Conservation (phyloP, 1,140 invertebrate species). For the Temnothorax longispinosus region DNA sequence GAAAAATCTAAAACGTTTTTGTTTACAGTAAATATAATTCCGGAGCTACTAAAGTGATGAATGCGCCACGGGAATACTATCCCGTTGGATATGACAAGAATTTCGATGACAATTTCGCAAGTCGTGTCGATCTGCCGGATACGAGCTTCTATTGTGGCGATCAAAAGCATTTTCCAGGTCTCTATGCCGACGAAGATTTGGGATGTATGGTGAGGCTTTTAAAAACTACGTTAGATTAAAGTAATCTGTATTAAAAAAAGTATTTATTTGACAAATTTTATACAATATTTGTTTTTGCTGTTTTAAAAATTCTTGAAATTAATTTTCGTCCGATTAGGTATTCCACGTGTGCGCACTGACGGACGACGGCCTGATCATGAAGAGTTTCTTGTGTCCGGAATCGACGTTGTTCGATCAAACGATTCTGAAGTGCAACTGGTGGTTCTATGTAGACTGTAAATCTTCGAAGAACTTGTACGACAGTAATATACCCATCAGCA, state of each 20-base stretch:
- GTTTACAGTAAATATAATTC: slow-evolving; percentile 77
- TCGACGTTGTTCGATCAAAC: slow-evolving; percentile 95
- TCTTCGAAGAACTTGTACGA: slow-evolving; percentile 92
- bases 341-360: slow-evolving; percentile 96
- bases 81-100: slow-evolving; percentile 95
- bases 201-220: slow-evolving; percentile 92
- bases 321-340: slow-evolving; percentile 87
- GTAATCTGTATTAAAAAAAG: background rate
- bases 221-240: background rate
- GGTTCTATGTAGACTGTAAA: slow-evolving; percentile 96
- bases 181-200: slow-evolving; percentile 96
- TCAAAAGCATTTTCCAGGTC: slow-evolving; percentile 95
- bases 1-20: slow-evolving; percentile 23
- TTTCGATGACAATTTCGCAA: slow-evolving; percentile 94
- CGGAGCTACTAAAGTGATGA: slow-evolving; percentile 91
- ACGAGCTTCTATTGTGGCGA: slow-evolving; percentile 95
- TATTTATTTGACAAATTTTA: background rate
- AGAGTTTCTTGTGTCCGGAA: slow-evolving; percentile 95
- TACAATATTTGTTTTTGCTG: background rate
- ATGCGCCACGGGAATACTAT: slow-evolving; percentile 95
- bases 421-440: slow-evolving; percentile 96
- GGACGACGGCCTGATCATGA: slow-evolving; percentile 94
- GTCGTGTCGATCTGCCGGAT: slow-evolving; percentile 93
- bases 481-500: slow-evolving; percentile 95
- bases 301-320: slow-evolving; percentile 35